A percentile compares a stretch with the other conserved stretches of the same genome.
Conservation (phyloP, 2,888 invertebrate genomes). For the Diachrysia chrysitis region DNA sequence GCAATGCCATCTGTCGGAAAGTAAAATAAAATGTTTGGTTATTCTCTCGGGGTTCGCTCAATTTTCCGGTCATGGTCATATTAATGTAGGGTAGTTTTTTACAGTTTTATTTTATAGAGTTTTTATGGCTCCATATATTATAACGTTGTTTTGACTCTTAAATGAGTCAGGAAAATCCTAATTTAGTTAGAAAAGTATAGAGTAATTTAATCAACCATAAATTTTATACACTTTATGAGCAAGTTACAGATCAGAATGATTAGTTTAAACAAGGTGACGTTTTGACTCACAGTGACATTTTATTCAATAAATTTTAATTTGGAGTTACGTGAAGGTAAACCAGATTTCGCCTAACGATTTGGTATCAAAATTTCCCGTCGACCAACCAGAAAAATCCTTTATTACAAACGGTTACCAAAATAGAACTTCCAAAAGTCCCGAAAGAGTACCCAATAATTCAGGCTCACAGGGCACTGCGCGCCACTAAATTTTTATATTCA, state of each 20-base stretch:
- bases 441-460: conserved; percentile 71
- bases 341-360: too few species aligned
- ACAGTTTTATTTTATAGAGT: neutral
- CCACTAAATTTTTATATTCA: conserved; percentile 82
- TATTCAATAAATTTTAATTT: too few species aligned
- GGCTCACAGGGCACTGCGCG: conserved; percentile 73
- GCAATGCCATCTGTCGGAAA: conserved; percentile 54
- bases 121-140: conserved; percentile 1
- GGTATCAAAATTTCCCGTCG: conserved; percentile 22
- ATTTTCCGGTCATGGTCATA: conserved; percentile 33
- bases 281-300: too few species aligned
- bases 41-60: conserved; percentile 42
- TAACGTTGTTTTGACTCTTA: neutral
- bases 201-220: neutral
- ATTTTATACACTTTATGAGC: neutral
- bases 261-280: neutral
- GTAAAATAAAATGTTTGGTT: conserved; percentile 49
- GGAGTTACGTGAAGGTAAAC: too few species aligned
- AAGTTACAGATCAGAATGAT: neutral
- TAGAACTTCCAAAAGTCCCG: conserved; percentile 65
- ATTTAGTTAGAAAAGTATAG: neutral
- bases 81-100: conserved; percentile 26
- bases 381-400: conserved; percentile 66
- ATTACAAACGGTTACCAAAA: conserved; percentile 61
- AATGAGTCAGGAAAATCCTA: neutral